These are phyloP conservation scores for Amorpha juglandis DNA, from an alignment of 2,888 invertebrate species.

Conservation along the genomic window DNA sequence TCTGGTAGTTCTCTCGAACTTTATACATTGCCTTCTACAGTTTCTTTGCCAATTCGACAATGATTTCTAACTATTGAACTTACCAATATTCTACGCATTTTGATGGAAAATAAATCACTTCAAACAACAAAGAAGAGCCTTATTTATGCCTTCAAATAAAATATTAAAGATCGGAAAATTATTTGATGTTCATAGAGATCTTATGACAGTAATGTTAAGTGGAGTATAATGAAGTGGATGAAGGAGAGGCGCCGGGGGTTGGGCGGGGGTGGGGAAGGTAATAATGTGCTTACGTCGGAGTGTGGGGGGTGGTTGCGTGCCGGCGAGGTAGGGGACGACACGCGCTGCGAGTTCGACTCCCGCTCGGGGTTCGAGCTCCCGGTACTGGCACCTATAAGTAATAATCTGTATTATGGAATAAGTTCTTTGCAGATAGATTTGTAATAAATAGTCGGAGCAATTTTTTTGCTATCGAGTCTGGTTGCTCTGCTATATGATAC, in stretches of 20 bases:
- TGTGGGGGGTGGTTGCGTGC: slow-evolving; percentile 55
- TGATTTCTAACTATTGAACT: too few relatives aligned
- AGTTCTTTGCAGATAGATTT: neutral
- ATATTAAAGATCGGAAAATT: slow-evolving; percentile 4
- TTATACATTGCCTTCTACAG: too few relatives aligned
- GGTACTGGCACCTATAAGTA: slow-evolving; percentile 34
- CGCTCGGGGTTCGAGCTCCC: slow-evolving; percentile 46
- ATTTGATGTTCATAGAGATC: neutral
- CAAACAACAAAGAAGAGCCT: neutral
- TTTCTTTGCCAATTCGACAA: too few relatives aligned
- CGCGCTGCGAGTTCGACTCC: slow-evolving; percentile 52
- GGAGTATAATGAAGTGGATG: slow-evolving; percentile 7
- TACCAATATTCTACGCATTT: neutral
- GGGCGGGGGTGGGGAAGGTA: neutral
- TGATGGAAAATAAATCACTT: neutral
- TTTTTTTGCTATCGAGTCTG: neutral
- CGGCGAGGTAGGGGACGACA: slow-evolving; percentile 64
- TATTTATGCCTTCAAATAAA: neutral
- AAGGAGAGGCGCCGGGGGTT: too few relatives aligned
- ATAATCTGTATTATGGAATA: neutral
- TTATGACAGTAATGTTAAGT: slow-evolving; percentile 2
- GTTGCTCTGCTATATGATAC: neutral
- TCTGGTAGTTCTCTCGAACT: too few relatives aligned
- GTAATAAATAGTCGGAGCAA: neutral
- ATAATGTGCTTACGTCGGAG: slow-evolving; percentile 61